Evolutionary conservation across 2,797 vertebrate species (phyloP).

Genomic region (Acanthopagrus latus): DNA sequence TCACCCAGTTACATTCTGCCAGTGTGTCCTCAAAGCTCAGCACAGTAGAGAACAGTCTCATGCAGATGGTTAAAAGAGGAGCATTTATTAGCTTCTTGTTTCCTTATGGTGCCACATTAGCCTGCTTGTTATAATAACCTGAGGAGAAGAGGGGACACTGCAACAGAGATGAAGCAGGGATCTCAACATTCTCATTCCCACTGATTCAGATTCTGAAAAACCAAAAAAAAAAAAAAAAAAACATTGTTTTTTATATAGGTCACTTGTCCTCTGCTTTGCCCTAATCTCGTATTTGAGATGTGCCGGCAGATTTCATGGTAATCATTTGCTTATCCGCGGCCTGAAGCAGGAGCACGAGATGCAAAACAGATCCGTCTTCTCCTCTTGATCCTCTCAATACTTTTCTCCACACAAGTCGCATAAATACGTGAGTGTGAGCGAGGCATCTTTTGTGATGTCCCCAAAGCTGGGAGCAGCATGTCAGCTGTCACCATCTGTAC

Average conservation of each 20-base stretch:
- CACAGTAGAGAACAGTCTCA: too few relatives aligned
- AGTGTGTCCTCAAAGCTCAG: neutral
- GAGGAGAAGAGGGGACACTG: neutral
- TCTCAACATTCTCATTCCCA: neutral
- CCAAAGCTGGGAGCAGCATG: neutral
- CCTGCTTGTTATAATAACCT: neutral
- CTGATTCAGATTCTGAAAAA: conserved; percentile 7
- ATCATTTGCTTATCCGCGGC: conserved; percentile 35
- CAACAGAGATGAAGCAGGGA: neutral
- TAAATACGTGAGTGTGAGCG: conserved; percentile 3
- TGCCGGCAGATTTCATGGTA: conserved; percentile 23
- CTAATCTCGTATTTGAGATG: conserved; percentile 30
- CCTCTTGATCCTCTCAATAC: conserved; percentile 12
- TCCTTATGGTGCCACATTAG: neutral
- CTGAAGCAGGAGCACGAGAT: neutral
- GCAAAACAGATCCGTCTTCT: conserved; percentile 2
- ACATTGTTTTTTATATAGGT: conserved; percentile 32
- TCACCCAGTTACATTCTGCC: neutral
- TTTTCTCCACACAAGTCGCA: conserved; percentile 27
- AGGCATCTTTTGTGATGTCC: conserved; percentile 16
- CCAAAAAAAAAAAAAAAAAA: neutral
- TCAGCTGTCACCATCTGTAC: conserved; percentile 19
- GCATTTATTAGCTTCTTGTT: neutral
- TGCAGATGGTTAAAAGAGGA: neutral
- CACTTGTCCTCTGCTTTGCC: neutral